These are phyloP conservation scores for Microplitis deprimator DNA, from an alignment of 2,888 invertebrate genomes.

Conservation along the genomic window DNA sequence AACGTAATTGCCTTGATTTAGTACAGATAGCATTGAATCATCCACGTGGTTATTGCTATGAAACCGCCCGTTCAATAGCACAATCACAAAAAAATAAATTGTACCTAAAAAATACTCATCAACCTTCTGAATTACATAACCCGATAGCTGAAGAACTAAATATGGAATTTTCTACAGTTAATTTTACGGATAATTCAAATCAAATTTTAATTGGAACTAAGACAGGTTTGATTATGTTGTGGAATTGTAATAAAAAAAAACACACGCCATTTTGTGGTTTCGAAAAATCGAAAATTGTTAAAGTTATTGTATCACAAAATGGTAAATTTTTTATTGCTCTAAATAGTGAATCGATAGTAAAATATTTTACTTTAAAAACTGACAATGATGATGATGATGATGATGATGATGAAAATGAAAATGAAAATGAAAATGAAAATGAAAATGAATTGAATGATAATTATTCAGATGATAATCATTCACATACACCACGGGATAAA, in stretches of 20 bases:
- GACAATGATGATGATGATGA: slow-evolving; percentile 50
- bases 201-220: slow-evolving; percentile 72
- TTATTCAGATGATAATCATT: neutral
- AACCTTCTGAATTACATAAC: slow-evolving; percentile 63
- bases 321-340: slow-evolving; percentile 76
- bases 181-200: slow-evolving; percentile 70
- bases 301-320: slow-evolving; percentile 73
- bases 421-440: neutral
- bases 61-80: slow-evolving; percentile 75
- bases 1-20: slow-evolving; percentile 74
- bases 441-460: neutral
- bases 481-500: slow-evolving; percentile 62
- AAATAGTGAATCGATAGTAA: slow-evolving; percentile 75
- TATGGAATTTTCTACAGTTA: slow-evolving; percentile 74
- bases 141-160: slow-evolving; percentile 75
- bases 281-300: slow-evolving; percentile 54
- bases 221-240: slow-evolving; percentile 74
- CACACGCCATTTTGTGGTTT: slow-evolving; percentile 69
- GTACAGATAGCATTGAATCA: slow-evolving; percentile 81
- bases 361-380: slow-evolving; percentile 69
- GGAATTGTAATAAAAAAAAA: slow-evolving; percentile 73
- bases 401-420: neutral
- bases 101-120: slow-evolving; percentile 77
- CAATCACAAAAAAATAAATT: slow-evolving; percentile 72
- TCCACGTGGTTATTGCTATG: slow-evolving; percentile 75